Evolutionary conservation across 2,113 vertebrate genomes (phyloP), one percentile per base, ranked within the genome.

Genomic region (Condylura cristata): DNA sequence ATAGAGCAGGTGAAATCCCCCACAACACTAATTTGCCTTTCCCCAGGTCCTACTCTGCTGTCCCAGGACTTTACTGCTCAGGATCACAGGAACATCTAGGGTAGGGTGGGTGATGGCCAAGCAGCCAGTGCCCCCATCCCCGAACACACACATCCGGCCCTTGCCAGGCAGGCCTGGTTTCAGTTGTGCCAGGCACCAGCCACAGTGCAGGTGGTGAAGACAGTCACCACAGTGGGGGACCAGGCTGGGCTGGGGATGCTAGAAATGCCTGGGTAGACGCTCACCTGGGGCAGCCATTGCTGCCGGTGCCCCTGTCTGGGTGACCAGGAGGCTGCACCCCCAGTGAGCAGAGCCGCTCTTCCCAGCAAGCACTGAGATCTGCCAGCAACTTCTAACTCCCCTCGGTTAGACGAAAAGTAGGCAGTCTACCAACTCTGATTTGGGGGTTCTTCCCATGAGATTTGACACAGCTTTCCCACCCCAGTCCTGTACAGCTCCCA

Each of bases 1-100:
- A 2, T 91, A 96, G 76, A 93, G 68, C 95, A 97, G 83, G 56
- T 71, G 24, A 86, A 78, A 94, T 71, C 34, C 39, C 39, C 28
- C 76, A 68, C 1, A 5, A 63, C 9, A 2, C 34, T 5, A 1
- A 56, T 44, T 48, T 53, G 24, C 32, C 16, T 65, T 51, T 68
- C n/a, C 60, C 41, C 32, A 24, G 16, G 41, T 26, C 10, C 60
- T 63, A 2, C 39, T 44, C 53, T 80, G 37, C 41, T 84, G 34
- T 80, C 34, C 24, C 7, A 30, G 11, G 65, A 65, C 66, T 71
- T 68, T 20, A 68, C 13, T 60, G 41, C 34, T n/a, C 53, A 28
- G 34, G 7, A 14, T 14, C 39, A 76, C 68, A 60, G 20, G 48
- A 68, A 81, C 46, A 26, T 32, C 41, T 61, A 8, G 61, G 68